A percentile compares a stretch with the other conserved stretches of the same genome.
Evolutionary conservation across 1,140 invertebrate species (phyloP).

Genomic region (Olivierus martensii): DNA sequence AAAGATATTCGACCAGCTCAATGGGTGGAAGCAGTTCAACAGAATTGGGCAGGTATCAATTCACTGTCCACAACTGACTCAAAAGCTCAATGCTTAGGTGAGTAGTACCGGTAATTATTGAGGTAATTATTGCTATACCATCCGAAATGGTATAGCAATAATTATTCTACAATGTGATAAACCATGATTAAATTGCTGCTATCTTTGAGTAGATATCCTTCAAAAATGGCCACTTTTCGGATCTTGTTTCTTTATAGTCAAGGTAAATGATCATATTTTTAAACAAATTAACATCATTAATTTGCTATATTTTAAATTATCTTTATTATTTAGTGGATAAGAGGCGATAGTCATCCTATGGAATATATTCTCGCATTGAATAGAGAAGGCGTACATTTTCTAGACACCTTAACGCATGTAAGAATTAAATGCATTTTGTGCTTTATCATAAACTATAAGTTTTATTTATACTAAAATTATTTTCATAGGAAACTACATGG

Average conservation of each 20-base stretch:
- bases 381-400: conserved; percentile 80
- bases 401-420: conserved; percentile 79
- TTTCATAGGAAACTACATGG: conserved; percentile 64
- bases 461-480: neutral
- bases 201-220: conserved; percentile 46
- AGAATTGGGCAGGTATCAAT: conserved; percentile 53
- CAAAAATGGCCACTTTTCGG: conserved; percentile 93
- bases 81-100: conserved; percentile 50
- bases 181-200: neutral
- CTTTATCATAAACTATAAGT: too few species aligned
- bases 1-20: conserved; percentile 71
- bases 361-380: conserved; percentile 86
- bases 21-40: conserved; percentile 77
- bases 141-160: too few species aligned
- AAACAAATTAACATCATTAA: neutral
- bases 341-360: conserved; percentile 11
- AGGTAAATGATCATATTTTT: conserved; percentile 24
- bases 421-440: too few species aligned
- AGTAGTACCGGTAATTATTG: conserved; percentile 14
- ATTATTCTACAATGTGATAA: neutral
- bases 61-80: conserved; percentile 38
- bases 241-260: conserved; percentile 94
- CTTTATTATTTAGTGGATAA: conserved; percentile 14
- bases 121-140: too few species aligned
- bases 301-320: neutral